A percentile compares a stretch with the other conserved stretches of the same genome.
phyloP scores from a whole-genome alignment of 2,797 vertebrate species.

The Anguilla anguilla region DNA sequence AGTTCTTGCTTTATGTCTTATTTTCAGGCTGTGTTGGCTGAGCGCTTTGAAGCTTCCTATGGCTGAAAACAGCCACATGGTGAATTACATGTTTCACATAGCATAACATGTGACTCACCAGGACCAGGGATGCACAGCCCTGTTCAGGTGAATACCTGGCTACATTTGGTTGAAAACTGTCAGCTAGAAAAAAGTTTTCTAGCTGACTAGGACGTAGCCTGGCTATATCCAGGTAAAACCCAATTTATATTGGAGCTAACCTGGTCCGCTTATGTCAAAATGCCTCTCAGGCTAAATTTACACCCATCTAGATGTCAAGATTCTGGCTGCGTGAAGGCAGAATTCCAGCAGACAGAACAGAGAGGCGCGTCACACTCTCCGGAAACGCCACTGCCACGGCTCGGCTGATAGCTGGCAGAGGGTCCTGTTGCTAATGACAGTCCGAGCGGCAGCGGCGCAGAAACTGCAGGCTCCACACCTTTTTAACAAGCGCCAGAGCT shows the following conservation, averaged over 20 bases:
- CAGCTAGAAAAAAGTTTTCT: too few relatives aligned
- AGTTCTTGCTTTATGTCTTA: too few relatives aligned
- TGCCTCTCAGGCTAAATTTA: background rate
- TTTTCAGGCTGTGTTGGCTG: too few relatives aligned
- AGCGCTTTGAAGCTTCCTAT: too few relatives aligned
- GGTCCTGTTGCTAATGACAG: slow-evolving; percentile 3
- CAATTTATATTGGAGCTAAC: background rate
- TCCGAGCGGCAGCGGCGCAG: background rate
- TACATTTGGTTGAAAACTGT: too few relatives aligned
- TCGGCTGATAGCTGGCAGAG: background rate
- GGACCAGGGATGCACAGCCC: too few relatives aligned
- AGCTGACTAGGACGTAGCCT: too few relatives aligned
- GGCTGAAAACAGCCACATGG: too few relatives aligned
- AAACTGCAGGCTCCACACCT: slow-evolving; percentile 15
- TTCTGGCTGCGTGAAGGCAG: background rate
- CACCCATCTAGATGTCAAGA: background rate
- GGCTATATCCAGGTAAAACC: too few relatives aligned
- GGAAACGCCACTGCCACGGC: background rate
- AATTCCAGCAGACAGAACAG: background rate
- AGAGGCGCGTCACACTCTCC: background rate
- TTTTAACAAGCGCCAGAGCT: slow-evolving; percentile 9
- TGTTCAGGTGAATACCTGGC: too few relatives aligned
- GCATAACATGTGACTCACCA: too few relatives aligned
- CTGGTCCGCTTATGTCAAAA: background rate
- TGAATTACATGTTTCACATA: too few relatives aligned